Percentiles rank a stretch among this genome's conserved stretches.
Evolutionary conservation across 1,140 invertebrate species (phyloP).

Genomic region (Tenebrio molitor): DNA sequence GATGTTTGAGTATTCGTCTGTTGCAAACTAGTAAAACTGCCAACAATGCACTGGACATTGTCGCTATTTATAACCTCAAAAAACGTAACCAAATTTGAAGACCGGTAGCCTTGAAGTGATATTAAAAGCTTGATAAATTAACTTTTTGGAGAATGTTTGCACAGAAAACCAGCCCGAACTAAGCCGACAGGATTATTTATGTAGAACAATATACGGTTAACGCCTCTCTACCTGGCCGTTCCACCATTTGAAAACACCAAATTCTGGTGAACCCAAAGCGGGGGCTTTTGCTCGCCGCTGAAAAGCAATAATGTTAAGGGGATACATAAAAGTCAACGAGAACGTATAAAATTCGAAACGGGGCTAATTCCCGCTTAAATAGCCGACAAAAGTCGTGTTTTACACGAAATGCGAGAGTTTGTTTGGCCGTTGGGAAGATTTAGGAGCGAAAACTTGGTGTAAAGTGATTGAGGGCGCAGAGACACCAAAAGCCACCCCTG

Average conservation of each 20-base stretch:
- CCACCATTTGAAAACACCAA: slow-evolving; percentile 29
- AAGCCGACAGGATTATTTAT: slow-evolving; percentile 52
- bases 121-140: slow-evolving; percentile 50
- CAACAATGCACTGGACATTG: no score
- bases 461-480: no score
- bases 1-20: no score
- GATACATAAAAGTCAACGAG: slow-evolving; percentile 40
- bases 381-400: slow-evolving; percentile 35
- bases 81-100: no score
- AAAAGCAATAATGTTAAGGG: slow-evolving; percentile 38
- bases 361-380: slow-evolving; percentile 26
- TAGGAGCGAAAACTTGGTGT: slow-evolving; percentile 16
- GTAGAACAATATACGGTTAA: slow-evolving; percentile 48
- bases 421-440: slow-evolving; percentile 13
- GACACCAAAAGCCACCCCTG: no score
- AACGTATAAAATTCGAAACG: slow-evolving; percentile 32
- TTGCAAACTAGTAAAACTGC: no score
- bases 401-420: background rate
- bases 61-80: no score
- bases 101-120: slow-evolving; percentile 51
- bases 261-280: background rate
- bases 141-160: slow-evolving; percentile 52
- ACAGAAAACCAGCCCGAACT: slow-evolving; percentile 53
- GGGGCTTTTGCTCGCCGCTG: background rate
- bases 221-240: slow-evolving; percentile 50